These are phyloP conservation scores for Zoroaster sp. DNA, from an alignment of 53 echinoderm and acorn worm species.

Conservation along the genomic window DNA sequence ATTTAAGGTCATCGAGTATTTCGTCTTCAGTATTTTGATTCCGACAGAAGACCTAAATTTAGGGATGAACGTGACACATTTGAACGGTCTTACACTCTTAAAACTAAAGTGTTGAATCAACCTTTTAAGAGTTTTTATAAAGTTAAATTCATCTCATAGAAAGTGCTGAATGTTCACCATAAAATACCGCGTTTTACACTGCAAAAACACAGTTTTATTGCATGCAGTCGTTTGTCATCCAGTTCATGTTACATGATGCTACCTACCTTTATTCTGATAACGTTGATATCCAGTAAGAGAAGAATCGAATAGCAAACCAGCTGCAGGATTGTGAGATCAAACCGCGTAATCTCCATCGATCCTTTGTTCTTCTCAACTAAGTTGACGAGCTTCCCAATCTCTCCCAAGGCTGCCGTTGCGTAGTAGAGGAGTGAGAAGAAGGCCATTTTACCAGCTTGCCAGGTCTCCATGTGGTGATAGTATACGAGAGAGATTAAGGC, in stretches of 20 bases:
- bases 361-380: not conserved
- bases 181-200: no score
- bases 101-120: no score
- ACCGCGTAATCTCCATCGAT: not conserved
- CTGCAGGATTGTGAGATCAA: slow-evolving; percentile 20
- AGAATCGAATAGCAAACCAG: not conserved
- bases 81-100: no score
- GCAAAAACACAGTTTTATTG: not conserved
- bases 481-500: slow-evolving; percentile 4
- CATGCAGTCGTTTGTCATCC: no score
- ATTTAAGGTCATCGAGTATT: not conserved
- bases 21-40: not conserved
- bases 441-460: slow-evolving; percentile 33
- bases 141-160: no score
- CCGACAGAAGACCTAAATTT: not conserved
- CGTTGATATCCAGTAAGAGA: slow-evolving; percentile 13
- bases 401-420: not conserved
- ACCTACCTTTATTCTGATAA: slow-evolving; percentile 38
- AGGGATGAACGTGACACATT: no score
- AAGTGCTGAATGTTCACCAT: no score
- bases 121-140: no score
- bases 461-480: slow-evolving; percentile 46
- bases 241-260: not conserved
- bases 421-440: slow-evolving; percentile 33
- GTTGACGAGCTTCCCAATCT: slow-evolving; percentile 18